phyloP scores from a whole-genome alignment of 2,113 vertebrate species.

The Ceyx cyanopectus region DNA sequence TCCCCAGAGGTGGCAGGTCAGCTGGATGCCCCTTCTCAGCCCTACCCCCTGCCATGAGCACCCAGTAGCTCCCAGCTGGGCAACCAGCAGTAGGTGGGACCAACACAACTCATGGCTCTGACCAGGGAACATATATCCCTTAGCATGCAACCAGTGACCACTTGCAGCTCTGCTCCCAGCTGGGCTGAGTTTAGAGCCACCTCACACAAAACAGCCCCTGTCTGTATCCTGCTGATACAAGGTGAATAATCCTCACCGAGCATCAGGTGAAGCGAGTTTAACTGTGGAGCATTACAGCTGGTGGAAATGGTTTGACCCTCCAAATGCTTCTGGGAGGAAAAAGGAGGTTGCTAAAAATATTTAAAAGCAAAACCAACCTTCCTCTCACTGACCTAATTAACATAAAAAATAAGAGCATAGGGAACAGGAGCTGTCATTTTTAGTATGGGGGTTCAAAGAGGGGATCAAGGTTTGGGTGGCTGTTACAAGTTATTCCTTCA shows the following conservation, averaged over 20 bases:
- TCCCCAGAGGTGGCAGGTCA: not conserved
- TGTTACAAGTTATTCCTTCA: not conserved
- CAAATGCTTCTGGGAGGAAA: not conserved
- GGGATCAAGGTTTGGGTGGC: not conserved
- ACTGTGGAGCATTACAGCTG: not conserved
- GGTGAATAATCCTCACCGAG: not conserved
- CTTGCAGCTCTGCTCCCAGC: not conserved
- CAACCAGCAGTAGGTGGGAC: not conserved
- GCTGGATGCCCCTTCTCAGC: not conserved
- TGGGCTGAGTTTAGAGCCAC: not conserved
- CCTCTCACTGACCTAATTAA: not conserved
- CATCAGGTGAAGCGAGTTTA: not conserved
- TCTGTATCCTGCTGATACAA: not conserved
- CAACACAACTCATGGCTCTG: not conserved
- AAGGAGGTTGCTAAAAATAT: not conserved
- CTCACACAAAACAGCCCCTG: not conserved
- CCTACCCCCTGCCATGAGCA: not conserved
- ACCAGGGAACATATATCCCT: not conserved
- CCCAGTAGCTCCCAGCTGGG: not conserved
- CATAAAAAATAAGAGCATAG: not conserved
- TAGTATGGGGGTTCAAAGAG: not conserved
- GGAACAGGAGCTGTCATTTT: not conserved
- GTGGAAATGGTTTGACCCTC: not conserved
- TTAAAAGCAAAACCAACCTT: not conserved
- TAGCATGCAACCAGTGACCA: fast-evolving